These are phyloP conservation scores for Menura novaehollandiae DNA, from an alignment of 2,113 vertebrate species.

Conservation along the genomic window DNA sequence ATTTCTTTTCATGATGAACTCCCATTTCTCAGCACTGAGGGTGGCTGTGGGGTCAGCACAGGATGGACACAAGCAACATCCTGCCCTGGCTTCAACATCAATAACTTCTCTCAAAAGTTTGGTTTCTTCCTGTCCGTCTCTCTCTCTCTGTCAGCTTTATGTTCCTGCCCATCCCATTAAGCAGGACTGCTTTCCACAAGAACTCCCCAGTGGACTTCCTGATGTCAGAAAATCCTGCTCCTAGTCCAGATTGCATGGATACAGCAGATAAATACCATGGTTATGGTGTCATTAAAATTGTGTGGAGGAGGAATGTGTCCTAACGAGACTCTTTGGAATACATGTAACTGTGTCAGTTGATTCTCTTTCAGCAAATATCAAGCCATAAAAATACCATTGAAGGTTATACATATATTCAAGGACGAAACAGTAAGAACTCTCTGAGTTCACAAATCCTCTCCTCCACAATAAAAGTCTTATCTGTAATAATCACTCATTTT, in stretches of 20 bases:
- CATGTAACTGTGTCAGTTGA: neutral
- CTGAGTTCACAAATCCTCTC: constrained; percentile 4
- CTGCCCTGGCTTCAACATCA: neutral
- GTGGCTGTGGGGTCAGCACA: neutral
- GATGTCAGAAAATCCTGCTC: constrained; percentile 8
- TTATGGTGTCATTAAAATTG: neutral
- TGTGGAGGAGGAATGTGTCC: neutral
- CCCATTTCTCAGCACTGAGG: neutral
- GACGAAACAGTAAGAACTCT: neutral
- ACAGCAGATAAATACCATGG: neutral
- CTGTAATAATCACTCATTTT: neutral
- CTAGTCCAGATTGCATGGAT: neutral
- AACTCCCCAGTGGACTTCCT: neutral
- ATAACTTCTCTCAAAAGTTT: neutral
- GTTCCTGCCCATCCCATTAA: neutral
- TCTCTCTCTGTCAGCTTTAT: neutral
- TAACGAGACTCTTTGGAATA: neutral
- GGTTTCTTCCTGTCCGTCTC: neutral
- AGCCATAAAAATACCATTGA: neutral
- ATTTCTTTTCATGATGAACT: neutral
- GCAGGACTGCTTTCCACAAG: neutral
- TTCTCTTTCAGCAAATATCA: neutral
- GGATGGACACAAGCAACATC: neutral
- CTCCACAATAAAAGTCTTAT: neutral
- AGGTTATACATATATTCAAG: neutral